These are phyloP conservation scores for Stenodema calcarata DNA, from an alignment of 2,888 invertebrate species.

Conservation along the genomic window DNA sequence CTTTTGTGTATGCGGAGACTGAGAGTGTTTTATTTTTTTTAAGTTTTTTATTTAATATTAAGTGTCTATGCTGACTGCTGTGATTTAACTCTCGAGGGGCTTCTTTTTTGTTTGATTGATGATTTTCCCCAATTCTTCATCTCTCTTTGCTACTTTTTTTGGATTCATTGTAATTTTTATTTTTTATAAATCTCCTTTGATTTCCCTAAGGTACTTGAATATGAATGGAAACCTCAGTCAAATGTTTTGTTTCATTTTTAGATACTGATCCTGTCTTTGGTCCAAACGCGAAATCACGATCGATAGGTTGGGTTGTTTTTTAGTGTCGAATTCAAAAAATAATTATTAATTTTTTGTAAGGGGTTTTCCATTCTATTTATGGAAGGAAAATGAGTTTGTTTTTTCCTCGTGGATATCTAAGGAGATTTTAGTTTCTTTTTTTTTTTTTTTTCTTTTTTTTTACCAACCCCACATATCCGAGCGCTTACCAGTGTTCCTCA, in stretches of 20 bases:
- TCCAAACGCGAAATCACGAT: too few relatives aligned
- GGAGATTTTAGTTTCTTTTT: not conserved
- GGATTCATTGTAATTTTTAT: not conserved
- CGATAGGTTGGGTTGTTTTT: too few relatives aligned
- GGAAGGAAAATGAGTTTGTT: not conserved
- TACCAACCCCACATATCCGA: conserved; percentile 29
- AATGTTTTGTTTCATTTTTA: not conserved
- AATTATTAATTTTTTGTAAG: too few relatives aligned
- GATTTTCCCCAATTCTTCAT: not conserved
- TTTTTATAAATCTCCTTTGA: not conserved
- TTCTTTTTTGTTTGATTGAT: not conserved
- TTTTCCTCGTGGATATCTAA: not conserved
- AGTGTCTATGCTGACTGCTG: conserved; percentile 46
- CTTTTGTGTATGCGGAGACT: conserved; percentile 46
- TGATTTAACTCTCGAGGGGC: conserved; percentile 49
- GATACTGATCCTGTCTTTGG: not conserved
- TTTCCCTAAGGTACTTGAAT: not conserved
- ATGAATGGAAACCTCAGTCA: not conserved
- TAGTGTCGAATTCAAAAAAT: too few relatives aligned
- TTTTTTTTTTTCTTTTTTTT: too few relatives aligned
- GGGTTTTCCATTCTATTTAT: too few relatives aligned
- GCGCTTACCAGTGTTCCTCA: conserved; percentile 7
- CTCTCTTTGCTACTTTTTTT: not conserved
- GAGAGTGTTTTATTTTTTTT: conserved; percentile 45
- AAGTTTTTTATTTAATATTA: conserved; percentile 10